Base-by-base conservation (phyloP, 1,140 invertebrate species). In the Muscidifurax raptorellus region DNA sequence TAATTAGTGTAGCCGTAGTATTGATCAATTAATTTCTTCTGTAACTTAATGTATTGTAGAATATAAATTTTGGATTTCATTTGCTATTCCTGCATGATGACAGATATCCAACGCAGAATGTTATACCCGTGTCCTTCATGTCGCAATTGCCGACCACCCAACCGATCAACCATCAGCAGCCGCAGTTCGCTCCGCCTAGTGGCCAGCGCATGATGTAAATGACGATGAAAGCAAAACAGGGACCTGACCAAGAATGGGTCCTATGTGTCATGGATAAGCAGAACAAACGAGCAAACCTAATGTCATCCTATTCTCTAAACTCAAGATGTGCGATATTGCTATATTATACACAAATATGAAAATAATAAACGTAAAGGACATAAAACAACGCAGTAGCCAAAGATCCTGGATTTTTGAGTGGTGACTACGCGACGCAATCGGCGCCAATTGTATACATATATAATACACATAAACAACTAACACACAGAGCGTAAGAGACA, bases 191-290 rank as follows among this genome's bases (percentile, higher is more conserved):
- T 75, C 88, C 91, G 13, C 77, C 89, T 18, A 92, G 89, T 67
- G 89, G 90, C 64, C 91, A 92, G 78, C 90, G 89, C 74, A 90
- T 91, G 89, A 90, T 91, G 89, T 91, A 89, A 90, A 40, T n/a
- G 67, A 75, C 87, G 86, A 82, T 44, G 22, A 47, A 78, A 74
- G n/a, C 44, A 72, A 44, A 80, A 80, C 40, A 82, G 7, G 64
- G 85, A 72, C 72, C 2, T 59, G 52, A 59, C 52, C 44, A 28
- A 47, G 5, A 7, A 82, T 22, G 25, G 32, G 18, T 25, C 30
- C 15, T 52, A 44, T 66, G 15, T 32, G 32, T 72, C 25, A 78
- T 13, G 18, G 10, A 82, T 40, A 27, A 80, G 40, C 40, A 85
- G 83, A 85, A 78, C 0, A 40, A 74, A 74, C 59, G 28, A 80